phyloP scores from a whole-genome alignment of 2,797 vertebrate genomes.

The Somateria mollissima region DNA sequence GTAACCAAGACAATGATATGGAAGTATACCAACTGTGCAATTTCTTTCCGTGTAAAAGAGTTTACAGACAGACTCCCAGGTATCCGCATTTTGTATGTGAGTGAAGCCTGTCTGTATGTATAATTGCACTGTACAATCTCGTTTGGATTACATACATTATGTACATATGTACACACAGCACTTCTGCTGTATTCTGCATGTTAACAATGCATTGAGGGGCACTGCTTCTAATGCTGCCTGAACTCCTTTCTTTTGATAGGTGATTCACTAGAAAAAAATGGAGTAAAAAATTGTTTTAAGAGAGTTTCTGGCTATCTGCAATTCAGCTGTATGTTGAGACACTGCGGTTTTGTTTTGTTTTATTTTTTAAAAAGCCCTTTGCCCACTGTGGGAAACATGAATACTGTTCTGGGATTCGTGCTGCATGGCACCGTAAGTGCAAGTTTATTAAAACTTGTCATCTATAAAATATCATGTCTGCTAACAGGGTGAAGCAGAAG shows the following conservation, averaged over 20 bases:
- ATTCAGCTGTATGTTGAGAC: background rate
- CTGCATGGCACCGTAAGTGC: background rate
- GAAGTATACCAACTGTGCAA: background rate
- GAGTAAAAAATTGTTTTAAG: background rate
- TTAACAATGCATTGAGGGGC: background rate
- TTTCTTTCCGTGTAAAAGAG: background rate
- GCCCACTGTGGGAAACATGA: background rate
- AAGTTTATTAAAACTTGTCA: background rate
- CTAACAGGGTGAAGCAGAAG: background rate
- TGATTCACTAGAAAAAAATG: background rate
- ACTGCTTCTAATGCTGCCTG: background rate
- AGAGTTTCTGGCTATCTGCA: background rate
- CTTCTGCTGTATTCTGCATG: background rate
- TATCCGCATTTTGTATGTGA: rapidly evolving
- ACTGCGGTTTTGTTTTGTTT: no score
- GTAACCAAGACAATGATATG: background rate
- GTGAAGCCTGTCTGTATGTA: background rate
- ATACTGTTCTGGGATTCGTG: rapidly evolving
- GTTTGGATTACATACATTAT: background rate
- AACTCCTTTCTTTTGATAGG: background rate
- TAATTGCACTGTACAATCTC: background rate
- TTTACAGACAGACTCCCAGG: background rate
- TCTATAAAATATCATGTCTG: background rate
- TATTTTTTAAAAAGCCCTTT: background rate
- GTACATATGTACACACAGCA: background rate